A percentile compares a stretch with the other conserved stretches of the same genome.
These are phyloP conservation scores for Melanotaenia duboulayi DNA, from an alignment of 2,113 vertebrate genomes.

Conservation along the genomic window DNA sequence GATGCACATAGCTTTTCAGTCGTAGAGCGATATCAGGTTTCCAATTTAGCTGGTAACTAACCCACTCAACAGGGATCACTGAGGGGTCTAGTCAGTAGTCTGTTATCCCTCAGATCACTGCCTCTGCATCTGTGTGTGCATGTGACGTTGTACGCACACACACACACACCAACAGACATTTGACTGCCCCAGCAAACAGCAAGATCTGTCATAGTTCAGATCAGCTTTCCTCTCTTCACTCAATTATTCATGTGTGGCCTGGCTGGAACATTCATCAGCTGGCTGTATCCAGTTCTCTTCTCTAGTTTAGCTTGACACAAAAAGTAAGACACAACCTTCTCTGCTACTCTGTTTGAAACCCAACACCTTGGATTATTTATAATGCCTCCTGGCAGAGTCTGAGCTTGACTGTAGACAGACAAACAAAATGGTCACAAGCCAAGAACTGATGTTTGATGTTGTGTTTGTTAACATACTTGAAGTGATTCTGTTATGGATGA, in stretches of 20 bases:
- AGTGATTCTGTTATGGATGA: background rate
- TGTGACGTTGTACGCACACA: background rate
- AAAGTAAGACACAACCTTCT: constrained; percentile 28
- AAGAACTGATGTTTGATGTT: constrained; percentile 17
- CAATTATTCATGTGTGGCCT: constrained; percentile 81
- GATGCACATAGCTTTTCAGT: background rate
- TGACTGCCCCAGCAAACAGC: constrained; percentile 24
- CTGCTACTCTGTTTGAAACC: constrained; percentile 49
- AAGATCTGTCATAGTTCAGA: constrained; percentile 57
- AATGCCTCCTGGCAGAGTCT: constrained; percentile 41
- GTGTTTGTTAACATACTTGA: constrained; percentile 6
- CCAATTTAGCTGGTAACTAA: constrained; percentile 27
- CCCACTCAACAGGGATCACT: constrained; percentile 11
- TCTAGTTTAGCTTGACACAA: constrained; percentile 62
- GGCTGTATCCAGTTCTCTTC: constrained; percentile 73
- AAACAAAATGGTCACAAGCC: constrained; percentile 13
- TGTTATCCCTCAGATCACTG: constrained; percentile 41
- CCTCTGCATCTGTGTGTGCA: constrained; percentile 4
- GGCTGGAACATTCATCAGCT: constrained; percentile 77
- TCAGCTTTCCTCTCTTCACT: constrained; percentile 76
- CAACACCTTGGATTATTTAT: constrained; percentile 68
- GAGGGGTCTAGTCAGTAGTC: constrained; percentile 12
- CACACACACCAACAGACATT: background rate
- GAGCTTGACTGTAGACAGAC: constrained; percentile 36
- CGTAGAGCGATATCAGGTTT: constrained; percentile 26